Base-by-base conservation (phyloP, 1,140 invertebrate genomes). In the Ptiloglossa arizonensis region DNA sequence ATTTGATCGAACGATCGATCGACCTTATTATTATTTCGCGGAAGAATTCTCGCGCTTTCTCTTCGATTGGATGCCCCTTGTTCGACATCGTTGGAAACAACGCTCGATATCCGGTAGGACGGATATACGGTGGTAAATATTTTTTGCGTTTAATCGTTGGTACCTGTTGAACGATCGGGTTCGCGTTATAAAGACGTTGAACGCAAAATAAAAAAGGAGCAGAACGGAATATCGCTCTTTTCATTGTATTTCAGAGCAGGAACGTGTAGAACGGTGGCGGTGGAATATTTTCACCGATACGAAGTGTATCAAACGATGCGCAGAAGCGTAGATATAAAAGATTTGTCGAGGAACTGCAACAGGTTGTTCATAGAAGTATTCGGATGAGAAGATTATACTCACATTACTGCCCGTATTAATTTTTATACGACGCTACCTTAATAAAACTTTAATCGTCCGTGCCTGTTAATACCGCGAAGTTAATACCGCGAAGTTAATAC, bases 341-440 rank as follows among this genome's bases (percentile, higher is more conserved):
- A 54, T 73, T 38, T 64, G 24, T 54, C 22, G 35, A 52, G 19
- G 27, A 52, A 56, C n/a, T 15, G 71, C 71, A 66, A 74, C 62
- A 67, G 50, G 71, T 72, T 66, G 71, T 27, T 66, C 48, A 52
- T 52, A 41, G 70, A 32, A 22, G 46, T 32, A 29, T 54, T 41
- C 5, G 24, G 19, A 54, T 46, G 22, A 17, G 19, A n/a, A 24
- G 24, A 41, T 73, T 64, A 32, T 44, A 52, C 13, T 9, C 5
- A 11, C 17, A 44, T 67, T 29, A 11, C 19, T 4, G 24, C 35
- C n/a, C 1, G 48, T 29, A 54, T 73, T 64, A n/a, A 22, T 63
- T 73, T 64, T 64, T 44, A 62, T 62, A 32, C 2, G 9, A 17
- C 35, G 19, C 3, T 13, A 44, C 4, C 46, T 44, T 29, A n/a